Evolutionary conservation across 2,797 vertebrate species (phyloP), one percentile per base, ranked within the genome.

Genomic region (Danio tinwini): DNA sequence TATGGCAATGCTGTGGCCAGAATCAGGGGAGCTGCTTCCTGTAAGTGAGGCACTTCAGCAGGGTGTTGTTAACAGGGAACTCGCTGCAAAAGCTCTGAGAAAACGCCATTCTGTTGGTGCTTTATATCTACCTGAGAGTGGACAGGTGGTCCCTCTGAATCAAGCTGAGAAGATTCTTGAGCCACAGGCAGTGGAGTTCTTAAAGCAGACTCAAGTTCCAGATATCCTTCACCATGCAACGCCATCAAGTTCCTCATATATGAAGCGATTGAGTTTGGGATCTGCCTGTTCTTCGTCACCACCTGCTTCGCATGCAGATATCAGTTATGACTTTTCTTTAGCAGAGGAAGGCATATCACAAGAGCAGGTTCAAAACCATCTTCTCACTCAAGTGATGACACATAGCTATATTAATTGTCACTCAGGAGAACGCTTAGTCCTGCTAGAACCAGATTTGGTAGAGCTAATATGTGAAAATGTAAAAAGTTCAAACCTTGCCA

Each of bases 1-100:
- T 78, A 90, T 85, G 90, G 97, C 96, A 69, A 88, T 99, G n/a
- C 88, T 99, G 6, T 93, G 93, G 95, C 97, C 97, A 4, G 95
- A 98, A 86, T 96, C 95, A 0, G 97, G 97, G 69, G 95, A 98
- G 86, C 80, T 96, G 6, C 44, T 97, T 19, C 88, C 95, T 0
- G 88, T 95, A 44, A 89, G 87, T 44, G 94, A 95, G 82, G 96
- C 95, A 68, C 64, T 98, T 80, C 95, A 97, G 81, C 95, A 98
- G 86, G 95, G 95, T 17, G 58, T 94, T 17, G 90, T 99, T 70
- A 94, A 96, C 76, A 89, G 88, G 5, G 96, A 97, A 44, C 16
- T 97, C 59, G 91, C 94, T 67, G 86, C 88, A 56, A 92, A 91
- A 79, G 92, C 94, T 68, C 88, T 99, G 56, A 91, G 83, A 77